A percentile compares a stretch with the other conserved stretches of the same genome.
phyloP scores from a whole-genome alignment of 2,888 invertebrate species.

The Lasius platythorax region DNA sequence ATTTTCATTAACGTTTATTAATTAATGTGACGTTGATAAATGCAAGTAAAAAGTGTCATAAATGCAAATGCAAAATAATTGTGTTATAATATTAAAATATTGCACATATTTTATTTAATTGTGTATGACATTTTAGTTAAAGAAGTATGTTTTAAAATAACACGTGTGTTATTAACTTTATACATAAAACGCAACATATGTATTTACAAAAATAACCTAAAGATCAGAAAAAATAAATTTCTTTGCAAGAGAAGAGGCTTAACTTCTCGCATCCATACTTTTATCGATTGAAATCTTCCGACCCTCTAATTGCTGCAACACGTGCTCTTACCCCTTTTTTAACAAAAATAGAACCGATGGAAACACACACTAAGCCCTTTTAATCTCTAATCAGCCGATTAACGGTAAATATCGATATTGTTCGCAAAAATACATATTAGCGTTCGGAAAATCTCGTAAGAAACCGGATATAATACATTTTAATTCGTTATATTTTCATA shows the following conservation, averaged over 20 bases:
- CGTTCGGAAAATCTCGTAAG: conserved; percentile 19
- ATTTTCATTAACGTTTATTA: conserved; percentile 6
- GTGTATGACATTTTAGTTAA: neutral
- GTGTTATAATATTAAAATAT: neutral
- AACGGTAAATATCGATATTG: conserved; percentile 21
- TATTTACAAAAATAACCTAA: conserved; percentile 1
- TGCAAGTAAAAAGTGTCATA: neutral
- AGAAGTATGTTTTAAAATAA: neutral
- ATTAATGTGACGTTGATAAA: conserved; percentile 14
- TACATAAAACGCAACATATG: neutral
- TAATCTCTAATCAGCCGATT: conserved; percentile 43
- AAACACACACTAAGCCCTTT: conserved; percentile 26
- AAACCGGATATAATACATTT: neutral
- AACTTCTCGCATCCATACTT: neutral
- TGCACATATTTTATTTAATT: neutral
- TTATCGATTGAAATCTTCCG: conserved; percentile 29
- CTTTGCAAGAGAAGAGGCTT: neutral
- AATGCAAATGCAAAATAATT: neutral
- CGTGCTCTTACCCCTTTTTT: conserved; percentile 11
- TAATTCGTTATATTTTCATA: conserved; percentile 18
- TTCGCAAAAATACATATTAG: conserved; percentile 30
- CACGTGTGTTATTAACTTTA: neutral
- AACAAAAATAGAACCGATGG: conserved; percentile 42
- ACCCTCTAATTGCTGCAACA: neutral
- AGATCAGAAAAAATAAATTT: neutral